A percentile compares a stretch with the other conserved stretches of the same genome.
phyloP scores from a whole-genome alignment of 1,140 invertebrate genomes.

The Physella acuta region DNA sequence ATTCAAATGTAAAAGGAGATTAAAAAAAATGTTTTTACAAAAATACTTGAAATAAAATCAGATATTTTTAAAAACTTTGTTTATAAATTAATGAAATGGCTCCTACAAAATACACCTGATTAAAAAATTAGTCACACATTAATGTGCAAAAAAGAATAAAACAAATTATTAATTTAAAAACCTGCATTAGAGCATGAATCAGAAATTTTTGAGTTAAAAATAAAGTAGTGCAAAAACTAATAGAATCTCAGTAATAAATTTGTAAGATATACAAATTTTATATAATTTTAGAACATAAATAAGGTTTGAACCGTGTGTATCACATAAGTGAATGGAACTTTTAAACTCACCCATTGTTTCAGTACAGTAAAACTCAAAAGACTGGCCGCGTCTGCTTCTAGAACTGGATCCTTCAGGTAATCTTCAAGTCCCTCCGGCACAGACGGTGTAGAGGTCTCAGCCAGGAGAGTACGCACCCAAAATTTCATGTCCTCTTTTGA shows the following conservation, averaged over 20 bases:
- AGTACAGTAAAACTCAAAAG: conserved; percentile 29
- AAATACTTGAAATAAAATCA: neutral
- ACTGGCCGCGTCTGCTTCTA: conserved; percentile 13
- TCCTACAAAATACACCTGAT: neutral
- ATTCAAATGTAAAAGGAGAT: neutral
- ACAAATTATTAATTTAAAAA: neutral
- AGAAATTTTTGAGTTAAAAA: neutral
- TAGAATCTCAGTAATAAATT: too few relatives aligned
- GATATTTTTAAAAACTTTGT: neutral
- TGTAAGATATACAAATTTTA: neutral
- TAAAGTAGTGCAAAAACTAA: neutral
- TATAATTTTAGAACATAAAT: neutral
- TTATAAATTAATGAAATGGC: too few relatives aligned
- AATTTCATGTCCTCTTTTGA: conserved; percentile 42
- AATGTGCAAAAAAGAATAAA: neutral
- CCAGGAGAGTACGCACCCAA: conserved; percentile 48
- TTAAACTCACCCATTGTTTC: conserved; percentile 30
- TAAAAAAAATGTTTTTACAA: neutral
- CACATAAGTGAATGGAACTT: neutral
- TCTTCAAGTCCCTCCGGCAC: conserved; percentile 44
- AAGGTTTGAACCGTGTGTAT: neutral
- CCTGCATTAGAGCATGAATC: neutral
- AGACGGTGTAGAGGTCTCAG: conserved; percentile 40
- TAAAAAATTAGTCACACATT: neutral
- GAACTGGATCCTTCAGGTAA: conserved; percentile 38